Percentiles rank a stretch among this genome's conserved stretches.
Evolutionary conservation across 37 sponge, comb jelly and placozoan genomes (phyloP).

Genomic region (Ephydatia muelleri): DNA sequence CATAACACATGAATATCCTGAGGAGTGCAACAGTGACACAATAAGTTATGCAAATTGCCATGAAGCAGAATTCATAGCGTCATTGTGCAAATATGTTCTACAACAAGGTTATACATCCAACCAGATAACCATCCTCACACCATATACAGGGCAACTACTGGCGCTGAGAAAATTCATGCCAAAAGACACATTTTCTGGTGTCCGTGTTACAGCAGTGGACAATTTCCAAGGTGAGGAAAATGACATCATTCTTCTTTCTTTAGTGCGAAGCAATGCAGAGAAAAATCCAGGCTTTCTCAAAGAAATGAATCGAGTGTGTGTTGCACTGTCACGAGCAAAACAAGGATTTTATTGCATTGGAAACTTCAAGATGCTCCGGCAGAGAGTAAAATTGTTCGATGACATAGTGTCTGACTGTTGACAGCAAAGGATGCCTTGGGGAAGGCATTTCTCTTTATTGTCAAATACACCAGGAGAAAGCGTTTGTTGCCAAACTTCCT

Average conservation of each 20-base stretch:
- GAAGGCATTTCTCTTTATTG: conserved; percentile 30
- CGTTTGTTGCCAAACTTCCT: neutral
- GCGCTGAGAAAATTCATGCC: conserved; percentile 24
- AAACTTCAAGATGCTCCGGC: conserved; percentile 41
- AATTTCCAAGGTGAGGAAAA: conserved; percentile 81
- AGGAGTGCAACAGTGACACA: conserved; percentile 29
- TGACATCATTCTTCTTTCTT: conserved; percentile 68
- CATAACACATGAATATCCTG: conserved; percentile 50
- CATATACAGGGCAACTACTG: conserved; percentile 62
- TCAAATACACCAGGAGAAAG: conserved; percentile 15
- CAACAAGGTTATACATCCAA: conserved; percentile 37
- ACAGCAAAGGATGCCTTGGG: conserved; percentile 19
- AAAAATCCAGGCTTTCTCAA: conserved; percentile 49
- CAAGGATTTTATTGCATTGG: conserved; percentile 73
- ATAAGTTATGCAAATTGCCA: conserved; percentile 45
- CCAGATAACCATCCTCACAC: conserved; percentile 71
- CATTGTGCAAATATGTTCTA: conserved; percentile 47
- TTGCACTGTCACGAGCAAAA: conserved; percentile 76
- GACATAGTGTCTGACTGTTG: conserved; percentile 12
- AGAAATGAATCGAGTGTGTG: conserved; percentile 63
- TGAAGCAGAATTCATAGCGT: conserved; percentile 61
- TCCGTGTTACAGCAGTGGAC: conserved; percentile 59
- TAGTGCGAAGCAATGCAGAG: conserved; percentile 63
- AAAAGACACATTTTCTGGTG: conserved; percentile 2
- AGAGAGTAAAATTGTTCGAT: conserved; percentile 33